These are phyloP conservation scores for Malurus elegans DNA, from an alignment of 2,113 vertebrate species.

Conservation along the genomic window DNA sequence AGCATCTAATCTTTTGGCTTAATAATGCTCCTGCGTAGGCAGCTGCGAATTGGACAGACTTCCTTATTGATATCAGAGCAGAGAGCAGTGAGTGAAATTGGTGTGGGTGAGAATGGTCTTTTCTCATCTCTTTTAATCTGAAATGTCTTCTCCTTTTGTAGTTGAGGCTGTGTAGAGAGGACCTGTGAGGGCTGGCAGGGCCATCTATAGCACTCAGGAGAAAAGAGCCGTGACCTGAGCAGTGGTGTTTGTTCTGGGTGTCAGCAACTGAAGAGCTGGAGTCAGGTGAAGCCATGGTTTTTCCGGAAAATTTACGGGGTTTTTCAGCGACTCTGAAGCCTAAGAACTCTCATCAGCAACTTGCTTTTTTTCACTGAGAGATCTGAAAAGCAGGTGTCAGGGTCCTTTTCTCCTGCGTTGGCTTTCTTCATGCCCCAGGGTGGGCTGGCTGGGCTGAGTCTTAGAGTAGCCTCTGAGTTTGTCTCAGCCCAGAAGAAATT, in stretches of 20 bases:
- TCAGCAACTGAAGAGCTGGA: background rate
- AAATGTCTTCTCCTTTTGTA: background rate
- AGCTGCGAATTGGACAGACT: background rate
- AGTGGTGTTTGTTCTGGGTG: background rate
- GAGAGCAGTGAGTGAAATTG: background rate
- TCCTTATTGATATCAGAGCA: background rate
- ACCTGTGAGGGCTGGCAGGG: background rate
- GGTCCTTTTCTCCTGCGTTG: accelerated
- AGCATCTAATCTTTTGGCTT: constrained; percentile 35
- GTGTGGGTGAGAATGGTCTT: background rate
- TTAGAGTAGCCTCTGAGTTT: background rate
- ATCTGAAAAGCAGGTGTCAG: background rate
- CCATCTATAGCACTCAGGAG: background rate
- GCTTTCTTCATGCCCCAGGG: background rate
- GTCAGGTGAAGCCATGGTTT: background rate
- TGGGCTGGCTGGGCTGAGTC: background rate
- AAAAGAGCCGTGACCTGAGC: background rate
- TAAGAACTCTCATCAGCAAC: background rate
- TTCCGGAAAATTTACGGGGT: background rate
- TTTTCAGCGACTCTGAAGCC: background rate
- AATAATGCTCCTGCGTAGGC: background rate
- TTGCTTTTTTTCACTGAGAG: background rate
- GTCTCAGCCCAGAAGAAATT: background rate
- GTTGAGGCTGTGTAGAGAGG: background rate
- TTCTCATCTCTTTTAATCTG: background rate